Evolutionary conservation across 1,140 invertebrate species (phyloP).

Genomic region (Caenorhabditis remanei): DNA sequence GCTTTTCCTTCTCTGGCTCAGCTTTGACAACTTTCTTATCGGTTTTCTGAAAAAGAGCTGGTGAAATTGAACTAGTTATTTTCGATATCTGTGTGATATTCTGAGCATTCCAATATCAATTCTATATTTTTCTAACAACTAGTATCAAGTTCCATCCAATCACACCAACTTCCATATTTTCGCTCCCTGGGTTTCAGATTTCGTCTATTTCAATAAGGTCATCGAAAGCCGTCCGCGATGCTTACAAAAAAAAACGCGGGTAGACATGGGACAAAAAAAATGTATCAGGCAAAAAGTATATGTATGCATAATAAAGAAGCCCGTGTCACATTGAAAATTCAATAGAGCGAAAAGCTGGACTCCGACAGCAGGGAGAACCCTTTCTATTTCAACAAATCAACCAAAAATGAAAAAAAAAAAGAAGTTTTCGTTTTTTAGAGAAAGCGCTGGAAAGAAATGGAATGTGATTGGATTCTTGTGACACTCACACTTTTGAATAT

Average conservation of each 20-base stretch:
- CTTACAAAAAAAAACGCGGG: background rate
- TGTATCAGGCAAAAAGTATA: constrained; percentile 52
- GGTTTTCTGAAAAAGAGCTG: constrained; percentile 2
- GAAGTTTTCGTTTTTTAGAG: background rate
- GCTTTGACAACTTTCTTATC: constrained; percentile 16
- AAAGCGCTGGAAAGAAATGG: background rate
- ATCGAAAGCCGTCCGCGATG: background rate
- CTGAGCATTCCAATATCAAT: background rate
- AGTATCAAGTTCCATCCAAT: background rate
- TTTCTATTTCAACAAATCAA: background rate
- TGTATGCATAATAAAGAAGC: constrained; percentile 50
- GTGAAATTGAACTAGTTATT: background rate
- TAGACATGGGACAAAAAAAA: constrained; percentile 5
- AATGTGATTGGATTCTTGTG: background rate
- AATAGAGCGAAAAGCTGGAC: constrained; percentile 53
- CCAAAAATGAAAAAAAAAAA: background rate
- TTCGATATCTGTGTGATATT: background rate
- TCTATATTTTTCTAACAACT: background rate
- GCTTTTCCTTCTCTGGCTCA: constrained; percentile 33
- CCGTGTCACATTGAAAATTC: constrained; percentile 56
- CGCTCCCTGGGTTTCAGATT: no score
- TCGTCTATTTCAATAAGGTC: background rate
- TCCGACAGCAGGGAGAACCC: background rate
- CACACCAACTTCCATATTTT: no score
- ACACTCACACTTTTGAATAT: constrained; percentile 51